Conservation (phyloP, 2,797 vertebrate species). For the Anguilla megastoma region DNA sequence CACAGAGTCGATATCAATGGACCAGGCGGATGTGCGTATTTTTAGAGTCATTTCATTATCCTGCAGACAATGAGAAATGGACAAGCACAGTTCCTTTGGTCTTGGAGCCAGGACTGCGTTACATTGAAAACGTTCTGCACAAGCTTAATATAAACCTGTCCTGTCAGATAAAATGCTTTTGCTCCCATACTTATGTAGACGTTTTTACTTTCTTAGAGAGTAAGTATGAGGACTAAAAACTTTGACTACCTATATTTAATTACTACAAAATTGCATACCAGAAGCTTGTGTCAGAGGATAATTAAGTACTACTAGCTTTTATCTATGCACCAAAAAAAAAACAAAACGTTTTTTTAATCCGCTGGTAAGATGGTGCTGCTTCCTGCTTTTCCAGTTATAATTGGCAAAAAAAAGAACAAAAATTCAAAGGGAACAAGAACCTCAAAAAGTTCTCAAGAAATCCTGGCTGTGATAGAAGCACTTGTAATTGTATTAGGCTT, state of each 20-base stretch:
- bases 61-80: not conserved
- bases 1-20: not conserved
- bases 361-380: constrained; percentile 6
- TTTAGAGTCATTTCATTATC: not conserved
- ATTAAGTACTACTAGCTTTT: not conserved
- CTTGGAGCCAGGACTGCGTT: not conserved
- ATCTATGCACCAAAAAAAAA: not conserved
- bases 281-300: not conserved
- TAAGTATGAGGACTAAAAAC: not conserved
- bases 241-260: not conserved
- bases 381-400: constrained; percentile 57
- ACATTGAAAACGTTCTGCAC: not conserved
- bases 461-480: constrained; percentile 51
- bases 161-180: not conserved
- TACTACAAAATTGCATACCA: not conserved
- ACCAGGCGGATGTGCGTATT: not conserved
- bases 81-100: not conserved
- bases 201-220: too few species aligned
- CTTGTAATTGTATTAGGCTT: constrained; percentile 63
- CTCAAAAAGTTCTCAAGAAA: constrained; percentile 30
- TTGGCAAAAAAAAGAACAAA: constrained; percentile 50
- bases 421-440: constrained; percentile 29
- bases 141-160: too few species aligned
- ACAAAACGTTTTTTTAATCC: constrained; percentile 34
- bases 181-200: not conserved